A percentile compares a stretch with the other conserved stretches of the same genome.
phyloP scores from a whole-genome alignment of 2,888 invertebrate genomes.

The Malachius bipustulatus region DNA sequence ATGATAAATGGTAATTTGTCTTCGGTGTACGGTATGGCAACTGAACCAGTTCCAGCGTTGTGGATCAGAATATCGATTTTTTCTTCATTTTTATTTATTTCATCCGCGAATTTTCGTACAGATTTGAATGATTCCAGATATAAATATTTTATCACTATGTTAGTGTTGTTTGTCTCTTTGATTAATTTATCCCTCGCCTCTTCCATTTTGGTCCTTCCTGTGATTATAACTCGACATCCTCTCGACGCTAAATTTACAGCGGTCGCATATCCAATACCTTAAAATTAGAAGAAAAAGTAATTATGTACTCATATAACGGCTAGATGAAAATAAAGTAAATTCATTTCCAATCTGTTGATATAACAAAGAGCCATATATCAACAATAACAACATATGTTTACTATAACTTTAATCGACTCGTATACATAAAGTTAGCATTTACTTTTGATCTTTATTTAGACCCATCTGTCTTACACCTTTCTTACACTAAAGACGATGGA shows the following conservation, averaged over 20 bases:
- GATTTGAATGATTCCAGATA: conserved; percentile 43
- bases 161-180: conserved; percentile 25
- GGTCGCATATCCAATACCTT: conserved; percentile 33
- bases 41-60: conserved; percentile 54
- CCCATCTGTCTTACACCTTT: too few species aligned
- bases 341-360: too few species aligned
- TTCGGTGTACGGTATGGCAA: conserved; percentile 33
- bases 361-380: too few species aligned
- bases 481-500: too few species aligned
- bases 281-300: too few species aligned
- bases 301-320: too few species aligned
- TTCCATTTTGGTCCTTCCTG: conserved; percentile 33
- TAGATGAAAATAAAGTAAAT: too few species aligned
- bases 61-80: conserved; percentile 49
- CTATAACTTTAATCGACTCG: too few species aligned
- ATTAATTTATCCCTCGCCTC: conserved; percentile 23
- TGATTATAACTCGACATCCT: conserved; percentile 41
- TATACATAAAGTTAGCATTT: too few species aligned
- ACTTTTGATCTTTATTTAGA: too few species aligned
- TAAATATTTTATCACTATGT: conserved; percentile 33
- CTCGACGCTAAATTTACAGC: conserved; percentile 34
- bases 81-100: conserved; percentile 40
- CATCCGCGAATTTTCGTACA: conserved; percentile 46
- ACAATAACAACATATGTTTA: too few species aligned
- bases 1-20: conserved; percentile 52